Conservation (phyloP, 2,113 vertebrate genomes). For the Odontesthes bonariensis region DNA sequence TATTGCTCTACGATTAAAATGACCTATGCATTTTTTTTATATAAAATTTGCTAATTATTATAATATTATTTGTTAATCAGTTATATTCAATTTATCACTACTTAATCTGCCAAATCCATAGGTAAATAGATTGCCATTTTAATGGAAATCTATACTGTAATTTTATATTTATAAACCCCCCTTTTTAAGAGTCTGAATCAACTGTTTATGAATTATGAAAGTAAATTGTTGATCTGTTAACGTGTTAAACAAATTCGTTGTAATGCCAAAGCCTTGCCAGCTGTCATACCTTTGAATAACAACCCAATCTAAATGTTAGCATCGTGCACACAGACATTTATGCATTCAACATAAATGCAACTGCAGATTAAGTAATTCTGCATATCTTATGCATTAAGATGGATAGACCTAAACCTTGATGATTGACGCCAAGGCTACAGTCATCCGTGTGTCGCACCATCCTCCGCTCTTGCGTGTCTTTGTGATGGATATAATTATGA, state of each 20-base stretch:
- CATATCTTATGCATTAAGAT: too few relatives aligned
- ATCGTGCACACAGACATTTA: neutral
- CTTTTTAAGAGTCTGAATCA: too few relatives aligned
- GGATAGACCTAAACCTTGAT: too few relatives aligned
- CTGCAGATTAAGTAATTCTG: neutral
- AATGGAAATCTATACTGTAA: too few relatives aligned
- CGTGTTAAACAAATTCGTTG: neutral
- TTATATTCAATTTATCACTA: too few relatives aligned
- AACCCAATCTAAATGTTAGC: neutral
- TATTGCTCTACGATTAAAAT: neutral
- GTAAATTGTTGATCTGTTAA: neutral
- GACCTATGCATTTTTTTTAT: too few relatives aligned
- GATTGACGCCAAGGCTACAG: neutral
- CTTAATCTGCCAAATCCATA: too few relatives aligned
- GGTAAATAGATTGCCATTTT: too few relatives aligned
- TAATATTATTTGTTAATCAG: too few relatives aligned
- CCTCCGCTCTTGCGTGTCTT: neutral
- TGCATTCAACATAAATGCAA: neutral
- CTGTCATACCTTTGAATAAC: neutral
- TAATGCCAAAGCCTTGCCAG: neutral
- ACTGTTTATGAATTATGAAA: neutral
- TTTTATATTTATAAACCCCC: too few relatives aligned
- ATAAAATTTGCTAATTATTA: too few relatives aligned
- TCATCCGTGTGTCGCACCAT: neutral
- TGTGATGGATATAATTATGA: constrained; percentile 12